Conservation (phyloP, 2,888 invertebrate genomes). For the Endotricha flammealis region DNA sequence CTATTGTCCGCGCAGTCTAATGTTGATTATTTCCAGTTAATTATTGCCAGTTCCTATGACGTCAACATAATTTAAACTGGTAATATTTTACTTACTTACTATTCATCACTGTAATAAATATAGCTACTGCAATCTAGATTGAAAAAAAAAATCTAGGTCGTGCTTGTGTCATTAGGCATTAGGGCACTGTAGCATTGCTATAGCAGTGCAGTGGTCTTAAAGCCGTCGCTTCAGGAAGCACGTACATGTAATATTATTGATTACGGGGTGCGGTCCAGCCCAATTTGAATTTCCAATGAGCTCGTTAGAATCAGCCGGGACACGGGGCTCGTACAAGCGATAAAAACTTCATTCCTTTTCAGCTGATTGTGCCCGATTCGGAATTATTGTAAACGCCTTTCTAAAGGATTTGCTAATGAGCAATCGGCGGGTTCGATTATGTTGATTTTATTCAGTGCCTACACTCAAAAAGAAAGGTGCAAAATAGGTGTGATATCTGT, state of each 20-base stretch:
- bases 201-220: conserved; percentile 28
- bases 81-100: too few relatives aligned
- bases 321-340: conserved; percentile 50
- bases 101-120: too few relatives aligned
- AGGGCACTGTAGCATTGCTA: conserved; percentile 4
- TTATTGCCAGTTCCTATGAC: too few relatives aligned
- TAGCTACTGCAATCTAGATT: too few relatives aligned
- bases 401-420: conserved; percentile 26
- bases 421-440: conserved; percentile 15
- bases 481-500: too few relatives aligned
- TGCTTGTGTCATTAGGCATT: conserved; percentile 3
- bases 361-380: conserved; percentile 52
- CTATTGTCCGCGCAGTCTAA: too few relatives aligned
- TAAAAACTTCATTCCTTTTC: conserved; percentile 62
- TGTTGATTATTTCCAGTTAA: too few relatives aligned
- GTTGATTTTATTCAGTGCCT: conserved; percentile 14
- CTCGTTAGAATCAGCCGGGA: conserved; percentile 66
- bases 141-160: not conserved
- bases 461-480: conserved; percentile 2
- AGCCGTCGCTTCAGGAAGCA: conserved; percentile 59
- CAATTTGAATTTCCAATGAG: conserved; percentile 77
- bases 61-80: too few relatives aligned
- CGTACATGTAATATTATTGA: conserved; percentile 77
- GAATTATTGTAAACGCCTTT: conserved; percentile 45
- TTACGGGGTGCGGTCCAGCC: conserved; percentile 65